These are phyloP conservation scores for Chloropsis hardwickii DNA, from an alignment of 2,113 vertebrate genomes.

Conservation along the genomic window DNA sequence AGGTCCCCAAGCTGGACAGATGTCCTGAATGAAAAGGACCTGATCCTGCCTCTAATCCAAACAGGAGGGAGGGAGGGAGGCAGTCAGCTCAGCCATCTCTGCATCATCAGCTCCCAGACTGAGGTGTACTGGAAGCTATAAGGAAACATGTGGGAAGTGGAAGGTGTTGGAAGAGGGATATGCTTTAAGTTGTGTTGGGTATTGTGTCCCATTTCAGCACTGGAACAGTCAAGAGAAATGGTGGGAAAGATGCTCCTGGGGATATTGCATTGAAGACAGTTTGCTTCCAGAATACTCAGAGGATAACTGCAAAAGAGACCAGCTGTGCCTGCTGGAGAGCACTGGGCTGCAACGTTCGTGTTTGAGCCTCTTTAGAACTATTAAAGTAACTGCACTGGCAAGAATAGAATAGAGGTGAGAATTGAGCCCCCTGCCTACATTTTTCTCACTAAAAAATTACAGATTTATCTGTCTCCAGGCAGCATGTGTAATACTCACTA, in stretches of 20 bases:
- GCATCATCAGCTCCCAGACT: neutral
- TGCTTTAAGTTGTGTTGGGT: neutral
- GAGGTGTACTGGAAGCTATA: neutral
- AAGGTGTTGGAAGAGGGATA: neutral
- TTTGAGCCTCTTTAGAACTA: neutral
- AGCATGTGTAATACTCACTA: neutral
- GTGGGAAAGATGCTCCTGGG: neutral
- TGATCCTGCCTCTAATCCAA: neutral
- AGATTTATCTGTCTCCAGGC: neutral
- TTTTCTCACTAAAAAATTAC: neutral
- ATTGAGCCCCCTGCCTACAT: neutral
- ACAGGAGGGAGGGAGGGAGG: neutral
- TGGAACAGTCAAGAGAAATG: neutral
- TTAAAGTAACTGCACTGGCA: neutral
- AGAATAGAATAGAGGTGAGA: neutral
- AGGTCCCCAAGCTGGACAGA: neutral
- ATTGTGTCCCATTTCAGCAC: neutral
- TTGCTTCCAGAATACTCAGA: neutral
- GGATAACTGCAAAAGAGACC: neutral
- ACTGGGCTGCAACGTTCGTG: fast-evolving
- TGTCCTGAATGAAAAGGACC: neutral
- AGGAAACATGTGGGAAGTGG: neutral
- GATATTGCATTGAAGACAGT: neutral
- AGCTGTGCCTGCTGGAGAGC: neutral
- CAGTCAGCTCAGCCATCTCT: neutral